These are phyloP conservation scores for Clupea harengus DNA, from an alignment of 2,113 vertebrate genomes.

Conservation along the genomic window DNA sequence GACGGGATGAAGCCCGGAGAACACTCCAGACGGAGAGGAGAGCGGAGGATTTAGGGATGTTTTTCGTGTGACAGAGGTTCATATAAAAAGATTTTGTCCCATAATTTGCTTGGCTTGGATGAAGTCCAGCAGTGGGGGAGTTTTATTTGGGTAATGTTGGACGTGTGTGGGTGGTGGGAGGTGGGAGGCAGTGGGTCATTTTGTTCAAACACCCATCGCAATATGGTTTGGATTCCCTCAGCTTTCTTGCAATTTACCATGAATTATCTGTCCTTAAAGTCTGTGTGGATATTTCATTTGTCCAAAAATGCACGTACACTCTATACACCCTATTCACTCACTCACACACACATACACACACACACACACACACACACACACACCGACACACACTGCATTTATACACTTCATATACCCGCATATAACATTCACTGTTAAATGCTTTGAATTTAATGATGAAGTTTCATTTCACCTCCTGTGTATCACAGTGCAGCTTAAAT, in stretches of 20 bases:
- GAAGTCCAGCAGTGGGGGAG: constrained; percentile 55
- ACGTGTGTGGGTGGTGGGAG: constrained; percentile 20
- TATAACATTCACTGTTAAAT: background rate
- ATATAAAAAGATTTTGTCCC: constrained; percentile 62
- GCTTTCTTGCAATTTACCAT: constrained; percentile 57
- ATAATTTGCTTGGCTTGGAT: constrained; percentile 69
- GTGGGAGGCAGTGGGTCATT: constrained; percentile 27
- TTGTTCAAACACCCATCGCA: constrained; percentile 52
- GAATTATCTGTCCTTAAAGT: constrained; percentile 56
- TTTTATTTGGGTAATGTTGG: constrained; percentile 49
- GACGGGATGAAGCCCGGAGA: background rate
- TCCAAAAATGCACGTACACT: background rate
- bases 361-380: constrained; percentile 20
- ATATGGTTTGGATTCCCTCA: constrained; percentile 66
- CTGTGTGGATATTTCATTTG: constrained; percentile 26
- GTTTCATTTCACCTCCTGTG: background rate
- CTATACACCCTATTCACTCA: background rate
- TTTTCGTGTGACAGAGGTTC: constrained; percentile 64
- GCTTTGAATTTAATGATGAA: background rate
- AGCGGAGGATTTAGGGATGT: constrained; percentile 46
- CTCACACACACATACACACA: constrained; percentile 9
- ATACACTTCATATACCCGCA: background rate
- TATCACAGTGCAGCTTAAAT: background rate
- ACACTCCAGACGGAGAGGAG: constrained; percentile 30
- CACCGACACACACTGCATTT: background rate